Evolutionary conservation across 2,888 invertebrate species (phyloP).

Genomic region (Pristionchus mayeri): DNA sequence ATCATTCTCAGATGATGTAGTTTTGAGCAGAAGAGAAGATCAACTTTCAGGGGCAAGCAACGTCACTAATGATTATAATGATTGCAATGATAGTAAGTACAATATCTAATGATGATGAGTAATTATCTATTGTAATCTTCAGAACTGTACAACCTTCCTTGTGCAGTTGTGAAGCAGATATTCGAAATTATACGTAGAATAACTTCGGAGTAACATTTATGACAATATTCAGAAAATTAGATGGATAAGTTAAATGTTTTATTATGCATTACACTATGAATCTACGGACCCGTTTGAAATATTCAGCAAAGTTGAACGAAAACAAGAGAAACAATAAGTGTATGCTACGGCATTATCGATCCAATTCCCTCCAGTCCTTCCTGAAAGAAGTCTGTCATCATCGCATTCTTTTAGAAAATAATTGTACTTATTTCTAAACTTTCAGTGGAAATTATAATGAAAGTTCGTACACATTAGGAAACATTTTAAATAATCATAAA

Average conservation of each 20-base stretch:
- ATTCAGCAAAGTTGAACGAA: conserved; percentile 14
- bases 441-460: too few relatives aligned
- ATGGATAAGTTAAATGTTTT: neutral
- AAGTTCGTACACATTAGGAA: neutral
- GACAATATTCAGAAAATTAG: too few relatives aligned
- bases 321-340: neutral
- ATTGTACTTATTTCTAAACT: too few relatives aligned
- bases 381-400: too few relatives aligned
- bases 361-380: conserved; percentile 35
- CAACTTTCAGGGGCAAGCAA: neutral
- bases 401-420: too few relatives aligned
- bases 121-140: too few relatives aligned
- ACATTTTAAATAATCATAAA: neutral
- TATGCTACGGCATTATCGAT: neutral
- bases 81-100: neutral
- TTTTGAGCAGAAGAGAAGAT: neutral
- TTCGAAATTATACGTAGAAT: too few relatives aligned
- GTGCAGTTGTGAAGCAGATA: too few relatives aligned
- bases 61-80: too few relatives aligned
- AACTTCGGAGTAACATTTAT: too few relatives aligned
- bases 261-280: neutral
- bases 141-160: neutral
- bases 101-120: too few relatives aligned
- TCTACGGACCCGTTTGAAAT: neutral
- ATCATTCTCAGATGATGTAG: neutral